Percentiles rank a stretch among this genome's conserved stretches.
phyloP scores from a whole-genome alignment of 53 echinoderm and acorn worm species.

The Antedon mediterranea region DNA sequence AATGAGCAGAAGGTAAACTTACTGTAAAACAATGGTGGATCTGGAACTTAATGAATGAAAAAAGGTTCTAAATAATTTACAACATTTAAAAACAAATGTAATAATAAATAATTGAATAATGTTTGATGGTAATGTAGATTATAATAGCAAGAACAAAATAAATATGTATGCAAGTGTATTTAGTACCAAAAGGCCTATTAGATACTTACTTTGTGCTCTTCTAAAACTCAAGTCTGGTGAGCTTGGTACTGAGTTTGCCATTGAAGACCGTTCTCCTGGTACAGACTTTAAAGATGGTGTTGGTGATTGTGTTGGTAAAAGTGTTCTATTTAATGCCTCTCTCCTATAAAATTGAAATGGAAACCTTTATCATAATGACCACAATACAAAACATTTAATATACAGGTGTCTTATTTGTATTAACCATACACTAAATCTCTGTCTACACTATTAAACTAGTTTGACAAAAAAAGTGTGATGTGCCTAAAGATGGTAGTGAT shows the following conservation, averaged over 20 bases:
- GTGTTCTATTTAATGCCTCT: conserved; percentile 1
- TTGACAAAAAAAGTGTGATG: too few species aligned
- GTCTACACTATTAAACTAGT: too few species aligned
- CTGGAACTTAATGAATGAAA: neutral
- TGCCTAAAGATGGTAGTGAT: too few species aligned
- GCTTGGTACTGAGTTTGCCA: neutral
- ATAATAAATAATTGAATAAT: too few species aligned
- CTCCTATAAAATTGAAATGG: neutral
- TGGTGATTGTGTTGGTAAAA: neutral
- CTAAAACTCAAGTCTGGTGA: neutral
- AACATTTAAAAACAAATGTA: too few species aligned
- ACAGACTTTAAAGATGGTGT: neutral
- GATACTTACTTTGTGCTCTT: neutral
- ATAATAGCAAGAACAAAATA: too few species aligned
- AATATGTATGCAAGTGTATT: too few species aligned
- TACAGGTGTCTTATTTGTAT: too few species aligned
- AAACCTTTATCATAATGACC: neutral
- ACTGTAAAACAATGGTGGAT: neutral
- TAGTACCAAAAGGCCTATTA: too few species aligned
- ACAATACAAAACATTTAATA: too few species aligned
- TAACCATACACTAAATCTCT: too few species aligned
- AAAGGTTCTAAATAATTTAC: neutral
- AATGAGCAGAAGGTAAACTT: neutral
- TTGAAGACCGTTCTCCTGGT: neutral
- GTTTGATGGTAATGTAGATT: too few species aligned